Evolutionary conservation across 1,140 invertebrate genomes (phyloP), one percentile per base, ranked within the genome.

Genomic region (Aphidius gifuensis): DNA sequence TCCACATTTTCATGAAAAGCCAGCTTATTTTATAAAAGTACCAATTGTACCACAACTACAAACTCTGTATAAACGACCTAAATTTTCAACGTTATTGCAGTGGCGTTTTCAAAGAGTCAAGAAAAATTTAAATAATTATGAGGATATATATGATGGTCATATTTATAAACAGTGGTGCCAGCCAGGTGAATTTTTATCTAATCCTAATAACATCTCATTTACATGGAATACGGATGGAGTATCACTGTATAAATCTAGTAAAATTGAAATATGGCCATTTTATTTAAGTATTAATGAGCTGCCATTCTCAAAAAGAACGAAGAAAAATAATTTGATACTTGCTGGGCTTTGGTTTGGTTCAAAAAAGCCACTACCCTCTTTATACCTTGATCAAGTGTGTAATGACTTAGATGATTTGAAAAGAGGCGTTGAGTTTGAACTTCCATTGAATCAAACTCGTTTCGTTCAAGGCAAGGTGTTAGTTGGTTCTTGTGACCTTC

Each of bases 291-390:
- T 60, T n/a, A 64, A 64, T 40, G 62, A 64, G n/a, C n/a, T 64
- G 9, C 58, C 62, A 9, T 51, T 64, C 9, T 5, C 11, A 5
- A 40, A 50, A 21, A 40, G 61, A 16, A 58, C 44, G 9, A 57
- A 51, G 50, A 44, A 54, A 32, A 55, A 63, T 21, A 63, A 63
- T 50, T 21, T 55, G 16, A 54, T 57, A 7, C 48, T 68, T 51
- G 58, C 58, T 6, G 60, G 54, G 5, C 45, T 68, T 3, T 68
- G 61, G 66, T 68, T 63, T 53, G 66, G 58, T 61, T 5, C 16
- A 7, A 51, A 43, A 53, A n/a, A n/a, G n/a, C n/a, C n/a, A n/a
- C n/a, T n/a, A n/a, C n/a, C n/a, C n/a, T n/a, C n/a, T n/a, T n/a
- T 55, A 61, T 61, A 43, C 43, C 32, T 61, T 40, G 9, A n/a